Base-by-base conservation (phyloP, 2,797 vertebrate species). In the Diplodus sargus region DNA sequence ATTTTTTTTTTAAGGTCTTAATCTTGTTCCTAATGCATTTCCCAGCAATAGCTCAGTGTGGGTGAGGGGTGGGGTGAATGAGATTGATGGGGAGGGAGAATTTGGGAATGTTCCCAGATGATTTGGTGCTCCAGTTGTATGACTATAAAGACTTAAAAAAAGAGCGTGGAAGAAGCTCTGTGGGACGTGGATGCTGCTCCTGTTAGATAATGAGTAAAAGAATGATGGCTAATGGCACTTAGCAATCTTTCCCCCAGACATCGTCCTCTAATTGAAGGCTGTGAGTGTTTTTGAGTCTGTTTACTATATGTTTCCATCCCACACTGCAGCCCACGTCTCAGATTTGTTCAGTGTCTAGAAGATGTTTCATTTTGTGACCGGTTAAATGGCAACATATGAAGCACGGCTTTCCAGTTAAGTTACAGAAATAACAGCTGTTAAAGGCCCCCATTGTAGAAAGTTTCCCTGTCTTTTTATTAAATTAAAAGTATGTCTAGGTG, bases 1-100 rank as follows among this genome's bases (percentile, higher is more conserved):
- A 53, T 69, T 86, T 22, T 66, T 81, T 84, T 80, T 85, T 86
- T 59, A 48, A 80, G 64, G 74, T 87, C 84, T 85, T 91, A 92
- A 91, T 94, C 90, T 89, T 39, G 47, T 79, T 79, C 76, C 76
- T 83, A 83, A 89, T 91, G 71, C 80, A 60, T 86, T 89, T 84
- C 76, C 56, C 79, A 57, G 82, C 76, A 79, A 57, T 69, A 34
- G 54, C 65, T 82, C 65, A 69, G 48, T 60, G 5, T 30, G 64
- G 45, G 25, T 25, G 51, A 72, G 61, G 62, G 68, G n/a, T 47
- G 47, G 75, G 15, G 67, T 45, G 75, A 87, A 70, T 71, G 34
- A 71, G 82, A 78, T 62, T 85, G 61, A 58, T 76, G 53, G 17
- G 69, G 76, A 57, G 53, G 70, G 63, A 67, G 53, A 74, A 61